Percentiles rank a stretch among this genome's conserved stretches.
Conservation (phyloP, 1,140 invertebrate species). For the Globodera ellingtonae region DNA sequence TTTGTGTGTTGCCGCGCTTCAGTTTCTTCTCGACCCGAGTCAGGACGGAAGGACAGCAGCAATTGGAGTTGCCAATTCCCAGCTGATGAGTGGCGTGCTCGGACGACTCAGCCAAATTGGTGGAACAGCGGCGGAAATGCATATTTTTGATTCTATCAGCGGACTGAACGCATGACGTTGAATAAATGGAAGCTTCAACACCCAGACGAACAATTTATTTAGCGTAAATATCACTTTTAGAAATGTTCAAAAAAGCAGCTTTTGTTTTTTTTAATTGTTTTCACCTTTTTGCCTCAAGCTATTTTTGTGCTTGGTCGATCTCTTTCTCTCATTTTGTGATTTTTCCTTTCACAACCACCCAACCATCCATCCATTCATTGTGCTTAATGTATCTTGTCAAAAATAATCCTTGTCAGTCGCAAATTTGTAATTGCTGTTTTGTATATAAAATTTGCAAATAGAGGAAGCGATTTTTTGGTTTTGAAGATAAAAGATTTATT, state of each 20-base stretch:
- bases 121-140: conserved; percentile 28
- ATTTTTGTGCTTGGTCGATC: background rate
- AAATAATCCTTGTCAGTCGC: background rate
- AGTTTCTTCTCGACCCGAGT: conserved; percentile 20
- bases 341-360: background rate
- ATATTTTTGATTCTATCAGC: conserved; percentile 38
- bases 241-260: no score
- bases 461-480: no score
- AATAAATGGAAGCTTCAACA: background rate
- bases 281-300: background rate
- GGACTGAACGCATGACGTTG: conserved; percentile 25
- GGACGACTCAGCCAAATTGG: conserved; percentile 9
- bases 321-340: background rate
- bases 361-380: background rate
- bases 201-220: no score
- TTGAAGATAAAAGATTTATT: no score
- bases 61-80: conserved; percentile 5
- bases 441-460: background rate
- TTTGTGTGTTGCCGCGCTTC: conserved; percentile 9
- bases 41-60: background rate
- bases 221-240: no score
- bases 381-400: background rate
- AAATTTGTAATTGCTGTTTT: background rate
- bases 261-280: no score
- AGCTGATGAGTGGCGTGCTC: conserved; percentile 11